Conservation (phyloP, 64 coral and sea anemone genomes). For the Actinia equina region DNA sequence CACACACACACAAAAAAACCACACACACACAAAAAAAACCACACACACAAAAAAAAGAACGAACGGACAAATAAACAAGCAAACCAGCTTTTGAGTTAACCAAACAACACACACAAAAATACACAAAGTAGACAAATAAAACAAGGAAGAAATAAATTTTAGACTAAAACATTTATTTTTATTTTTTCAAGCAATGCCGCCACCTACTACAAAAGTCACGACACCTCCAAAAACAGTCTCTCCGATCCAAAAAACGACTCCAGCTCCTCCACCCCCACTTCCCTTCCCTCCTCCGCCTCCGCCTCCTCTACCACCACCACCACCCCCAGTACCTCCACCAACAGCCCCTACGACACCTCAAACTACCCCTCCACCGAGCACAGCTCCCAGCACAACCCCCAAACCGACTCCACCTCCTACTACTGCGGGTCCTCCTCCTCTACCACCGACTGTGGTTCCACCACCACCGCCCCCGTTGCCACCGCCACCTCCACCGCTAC, state of each 20-base stretch:
- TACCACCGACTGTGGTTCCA: background rate
- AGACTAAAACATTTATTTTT: background rate
- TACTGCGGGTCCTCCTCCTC: slow-evolving; percentile 16
- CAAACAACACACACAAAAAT: no score
- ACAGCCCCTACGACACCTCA: background rate
- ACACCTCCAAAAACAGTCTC: slow-evolving; percentile 2
- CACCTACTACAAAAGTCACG: slow-evolving; percentile 21
- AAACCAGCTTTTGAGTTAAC: no score
- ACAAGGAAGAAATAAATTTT: no score
- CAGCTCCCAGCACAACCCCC: slow-evolving; percentile 16
- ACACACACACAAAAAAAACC: no score
- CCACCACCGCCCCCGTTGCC: background rate
- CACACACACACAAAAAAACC: no score
- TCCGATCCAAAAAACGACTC: background rate
- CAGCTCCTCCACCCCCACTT: background rate
- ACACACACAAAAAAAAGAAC: no score
- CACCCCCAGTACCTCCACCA: slow-evolving; percentile 1
- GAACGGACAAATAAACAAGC: no score
- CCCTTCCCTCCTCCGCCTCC: background rate
- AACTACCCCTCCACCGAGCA: background rate
- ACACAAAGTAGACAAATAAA: no score
- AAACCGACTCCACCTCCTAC: slow-evolving; percentile 20
- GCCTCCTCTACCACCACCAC: background rate
- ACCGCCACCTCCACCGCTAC: background rate
- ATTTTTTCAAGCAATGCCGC: background rate